phyloP scores from a whole-genome alignment of 2,888 invertebrate species.

The Trisateles emortualis region DNA sequence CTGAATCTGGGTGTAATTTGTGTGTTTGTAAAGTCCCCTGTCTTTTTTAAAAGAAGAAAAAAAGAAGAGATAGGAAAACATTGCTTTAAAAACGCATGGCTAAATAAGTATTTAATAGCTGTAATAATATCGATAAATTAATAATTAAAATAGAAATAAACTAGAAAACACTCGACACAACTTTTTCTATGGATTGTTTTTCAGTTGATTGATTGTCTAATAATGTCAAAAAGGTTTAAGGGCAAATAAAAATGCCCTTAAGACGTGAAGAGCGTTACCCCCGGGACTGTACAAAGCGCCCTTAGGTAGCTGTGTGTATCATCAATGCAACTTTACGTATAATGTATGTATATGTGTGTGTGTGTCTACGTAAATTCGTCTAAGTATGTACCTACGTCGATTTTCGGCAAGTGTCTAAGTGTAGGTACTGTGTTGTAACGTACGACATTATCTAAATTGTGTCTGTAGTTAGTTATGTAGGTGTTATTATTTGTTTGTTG shows the following conservation, averaged over 20 bases:
- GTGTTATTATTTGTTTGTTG: neutral
- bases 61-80: too few species aligned
- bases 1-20: too few species aligned
- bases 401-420: constrained; percentile 18
- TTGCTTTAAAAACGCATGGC: too few species aligned
- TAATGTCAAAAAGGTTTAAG: constrained; percentile 42
- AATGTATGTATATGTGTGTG: constrained; percentile 3
- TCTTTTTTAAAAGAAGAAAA: too few species aligned
- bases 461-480: neutral
- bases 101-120: too few species aligned
- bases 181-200: too few species aligned
- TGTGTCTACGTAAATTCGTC: neutral
- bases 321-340: constrained; percentile 35
- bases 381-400: constrained; percentile 1
- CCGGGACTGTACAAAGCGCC: constrained; percentile 31
- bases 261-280: constrained; percentile 53
- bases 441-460: neutral
- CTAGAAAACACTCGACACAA: too few species aligned
- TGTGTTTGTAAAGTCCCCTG: too few species aligned
- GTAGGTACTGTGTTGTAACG: constrained; percentile 10
- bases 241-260: constrained; percentile 53
- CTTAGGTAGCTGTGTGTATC: constrained; percentile 33
- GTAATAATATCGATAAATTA: too few species aligned
- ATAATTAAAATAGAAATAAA: too few species aligned
- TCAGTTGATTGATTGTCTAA: too few species aligned